These are phyloP conservation scores for Coregonus sp. DNA, from an alignment of 2,797 vertebrate genomes.

Conservation along the genomic window DNA sequence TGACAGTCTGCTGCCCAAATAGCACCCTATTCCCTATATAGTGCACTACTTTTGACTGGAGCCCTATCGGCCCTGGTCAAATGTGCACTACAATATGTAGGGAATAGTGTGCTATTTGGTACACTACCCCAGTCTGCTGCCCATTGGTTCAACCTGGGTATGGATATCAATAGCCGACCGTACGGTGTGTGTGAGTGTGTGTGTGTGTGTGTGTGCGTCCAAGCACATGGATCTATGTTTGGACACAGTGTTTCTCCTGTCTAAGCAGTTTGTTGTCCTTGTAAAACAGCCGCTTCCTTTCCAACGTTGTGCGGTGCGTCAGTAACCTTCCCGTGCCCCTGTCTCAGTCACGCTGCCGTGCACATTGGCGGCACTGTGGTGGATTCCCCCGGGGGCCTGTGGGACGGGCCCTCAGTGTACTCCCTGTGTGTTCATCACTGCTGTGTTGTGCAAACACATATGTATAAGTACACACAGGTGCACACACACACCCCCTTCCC, in stretches of 20 bases:
- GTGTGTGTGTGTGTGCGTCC: background rate
- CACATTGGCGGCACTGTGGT: background rate
- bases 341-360: conserved; percentile 9
- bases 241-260: background rate
- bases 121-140: background rate
- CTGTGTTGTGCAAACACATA: background rate
- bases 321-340: background rate
- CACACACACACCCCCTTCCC: background rate
- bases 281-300: background rate
- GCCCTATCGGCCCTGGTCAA: too few species aligned
- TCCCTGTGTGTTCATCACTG: background rate
- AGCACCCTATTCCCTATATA: too few species aligned
- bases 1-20: conserved; percentile 1
- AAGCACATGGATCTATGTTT: background rate
- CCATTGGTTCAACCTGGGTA: conserved; percentile 2
- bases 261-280: conserved; percentile 19
- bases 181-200: background rate
- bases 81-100: too few species aligned
- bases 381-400: background rate
- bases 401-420: background rate
- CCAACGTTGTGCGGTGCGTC: background rate
- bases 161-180: background rate
- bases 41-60: too few species aligned
- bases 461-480: background rate
- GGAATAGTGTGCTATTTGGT: too few species aligned